Evolutionary conservation across 2,888 invertebrate genomes (phyloP).

Genomic region (Drosophila pegasa): DNA sequence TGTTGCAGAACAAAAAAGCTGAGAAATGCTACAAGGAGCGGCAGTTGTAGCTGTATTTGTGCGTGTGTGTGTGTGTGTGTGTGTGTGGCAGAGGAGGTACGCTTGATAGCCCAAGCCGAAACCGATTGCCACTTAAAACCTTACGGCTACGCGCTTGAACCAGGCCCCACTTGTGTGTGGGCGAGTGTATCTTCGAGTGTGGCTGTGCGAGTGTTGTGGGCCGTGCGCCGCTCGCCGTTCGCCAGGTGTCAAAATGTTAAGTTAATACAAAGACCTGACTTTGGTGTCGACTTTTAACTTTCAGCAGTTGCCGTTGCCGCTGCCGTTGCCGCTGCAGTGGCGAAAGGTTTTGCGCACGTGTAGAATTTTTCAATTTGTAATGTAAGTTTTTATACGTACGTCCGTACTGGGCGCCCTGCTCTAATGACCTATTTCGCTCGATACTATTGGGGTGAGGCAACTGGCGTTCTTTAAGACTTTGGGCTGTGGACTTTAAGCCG

Average conservation of each 20-base stretch:
- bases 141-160: constrained; percentile 67
- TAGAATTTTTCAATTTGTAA: constrained; percentile 74
- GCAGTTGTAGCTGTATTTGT: constrained; percentile 19
- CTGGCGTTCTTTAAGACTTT: constrained; percentile 36
- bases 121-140: constrained; percentile 77
- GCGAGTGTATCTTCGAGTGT: constrained; percentile 10
- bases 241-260: constrained; percentile 74
- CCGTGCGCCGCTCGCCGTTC: constrained; percentile 10
- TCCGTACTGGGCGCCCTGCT: constrained; percentile 31
- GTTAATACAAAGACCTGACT: constrained; percentile 75
- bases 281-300: constrained; percentile 69
- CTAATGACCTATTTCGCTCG: constrained; percentile 68
- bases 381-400: constrained; percentile 38
- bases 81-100: constrained; percentile 41
- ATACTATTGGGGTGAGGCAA: constrained; percentile 31
- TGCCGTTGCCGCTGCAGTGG: constrained; percentile 23
- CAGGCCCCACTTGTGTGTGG: constrained; percentile 41
- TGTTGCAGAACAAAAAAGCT: constrained; percentile 57
- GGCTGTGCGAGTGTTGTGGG: constrained; percentile 8
- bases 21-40: constrained; percentile 61
- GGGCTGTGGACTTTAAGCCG: constrained; percentile 33
- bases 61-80: constrained; percentile 1
- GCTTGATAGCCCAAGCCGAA: constrained; percentile 73
- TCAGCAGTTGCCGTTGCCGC: constrained; percentile 53
- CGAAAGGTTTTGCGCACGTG: constrained; percentile 53